Percentiles rank a stretch among this genome's conserved stretches.
Conservation (phyloP, 92 coral and sea anemone species). For the Siderastrea radians region DNA sequence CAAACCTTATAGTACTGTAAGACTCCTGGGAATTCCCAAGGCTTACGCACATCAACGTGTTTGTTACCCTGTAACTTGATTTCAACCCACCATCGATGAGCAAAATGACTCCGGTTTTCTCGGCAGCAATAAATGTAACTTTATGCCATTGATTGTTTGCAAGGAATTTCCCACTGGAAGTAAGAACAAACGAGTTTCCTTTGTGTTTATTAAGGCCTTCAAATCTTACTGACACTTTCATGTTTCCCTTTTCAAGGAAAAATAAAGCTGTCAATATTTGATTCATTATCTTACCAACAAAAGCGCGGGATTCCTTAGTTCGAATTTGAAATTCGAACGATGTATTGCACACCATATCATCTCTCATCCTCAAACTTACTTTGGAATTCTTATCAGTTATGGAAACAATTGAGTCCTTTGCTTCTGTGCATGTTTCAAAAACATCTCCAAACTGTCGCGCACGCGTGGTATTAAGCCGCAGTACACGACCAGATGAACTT, state of each 20-base stretch:
- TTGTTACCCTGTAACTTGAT: background rate
- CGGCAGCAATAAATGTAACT: background rate
- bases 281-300: constrained; percentile 21
- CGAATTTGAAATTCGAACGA: constrained; percentile 33
- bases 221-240: constrained; percentile 14
- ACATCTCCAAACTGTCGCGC: constrained; percentile 23
- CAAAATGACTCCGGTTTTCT: constrained; percentile 5
- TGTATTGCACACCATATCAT: background rate
- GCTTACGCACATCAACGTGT: background rate
- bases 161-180: constrained; percentile 1
- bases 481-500: background rate
- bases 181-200: background rate
- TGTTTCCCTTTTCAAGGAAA: constrained; percentile 12
- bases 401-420: constrained; percentile 5
- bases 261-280: constrained; percentile 13
- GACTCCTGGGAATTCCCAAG: background rate
- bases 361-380: background rate
- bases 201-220: background rate
- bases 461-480: background rate
- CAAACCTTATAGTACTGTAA: constrained; percentile 15
- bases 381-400: constrained; percentile 17
- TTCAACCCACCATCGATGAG: constrained; percentile 2
- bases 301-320: constrained; percentile 13
- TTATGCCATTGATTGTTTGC: constrained; percentile 28
- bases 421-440: background rate